phyloP scores from a whole-genome alignment of 2,888 invertebrate species.

The Oxyteleia sp. region DNA sequence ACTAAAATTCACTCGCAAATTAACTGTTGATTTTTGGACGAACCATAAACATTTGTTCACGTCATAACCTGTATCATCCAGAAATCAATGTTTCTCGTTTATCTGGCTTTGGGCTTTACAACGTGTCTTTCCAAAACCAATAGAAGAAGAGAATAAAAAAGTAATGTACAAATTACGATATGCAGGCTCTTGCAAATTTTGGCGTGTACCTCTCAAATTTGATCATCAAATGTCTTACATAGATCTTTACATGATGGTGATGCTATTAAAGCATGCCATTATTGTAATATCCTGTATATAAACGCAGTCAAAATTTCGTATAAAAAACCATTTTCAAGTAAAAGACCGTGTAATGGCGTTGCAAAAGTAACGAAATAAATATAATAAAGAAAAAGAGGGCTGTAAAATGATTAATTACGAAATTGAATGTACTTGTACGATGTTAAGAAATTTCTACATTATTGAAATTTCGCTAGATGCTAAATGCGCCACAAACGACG shows the following conservation, averaged over 20 bases:
- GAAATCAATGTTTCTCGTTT: constrained; percentile 63
- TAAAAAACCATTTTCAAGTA: constrained; percentile 1
- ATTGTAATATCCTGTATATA: constrained; percentile 73
- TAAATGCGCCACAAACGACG: constrained; percentile 93
- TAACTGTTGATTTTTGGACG: constrained; percentile 64
- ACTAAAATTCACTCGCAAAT: constrained; percentile 68
- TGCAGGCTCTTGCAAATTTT: constrained; percentile 73
- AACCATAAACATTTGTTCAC: constrained; percentile 13
- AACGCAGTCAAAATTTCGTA: constrained; percentile 37
- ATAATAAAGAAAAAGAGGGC: constrained; percentile 4
- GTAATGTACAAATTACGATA: constrained; percentile 59
- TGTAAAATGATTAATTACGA: background rate
- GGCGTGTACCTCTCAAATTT: constrained; percentile 54
- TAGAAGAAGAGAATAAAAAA: constrained; percentile 11
- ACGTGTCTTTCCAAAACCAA: constrained; percentile 33
- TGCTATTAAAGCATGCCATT: constrained; percentile 63
- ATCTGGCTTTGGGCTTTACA: constrained; percentile 67
- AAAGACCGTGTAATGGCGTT: constrained; percentile 23
- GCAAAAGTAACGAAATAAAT: constrained; percentile 5
- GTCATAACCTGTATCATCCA: constrained; percentile 26
- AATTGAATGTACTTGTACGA: constrained; percentile 12
- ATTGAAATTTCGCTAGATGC: constrained; percentile 89
- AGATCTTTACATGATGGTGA: constrained; percentile 60
- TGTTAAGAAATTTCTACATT: constrained; percentile 58
- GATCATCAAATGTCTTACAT: constrained; percentile 25